Percentiles rank a stretch among this genome's conserved stretches.
Conservation (phyloP, 2,888 invertebrate species). For the Thalpophila matura region DNA sequence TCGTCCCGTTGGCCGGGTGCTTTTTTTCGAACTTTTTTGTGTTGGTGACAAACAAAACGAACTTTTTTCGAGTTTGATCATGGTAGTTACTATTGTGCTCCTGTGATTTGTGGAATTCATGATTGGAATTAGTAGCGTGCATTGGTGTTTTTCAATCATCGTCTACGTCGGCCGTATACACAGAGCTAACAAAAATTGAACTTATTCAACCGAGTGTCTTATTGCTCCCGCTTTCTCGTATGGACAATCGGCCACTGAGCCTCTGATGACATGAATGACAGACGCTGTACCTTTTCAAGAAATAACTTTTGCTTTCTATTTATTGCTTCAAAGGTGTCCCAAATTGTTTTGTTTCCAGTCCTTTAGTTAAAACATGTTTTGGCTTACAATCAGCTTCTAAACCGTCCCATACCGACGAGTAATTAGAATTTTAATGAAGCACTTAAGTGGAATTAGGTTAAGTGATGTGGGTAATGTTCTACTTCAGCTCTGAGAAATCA, state of each 20-base stretch:
- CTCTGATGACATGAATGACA: constrained; percentile 43
- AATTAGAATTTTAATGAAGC: constrained; percentile 46
- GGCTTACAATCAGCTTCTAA: constrained; percentile 25
- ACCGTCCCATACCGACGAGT: constrained; percentile 21
- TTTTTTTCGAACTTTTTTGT: constrained; percentile 80
- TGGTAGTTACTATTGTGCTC: constrained; percentile 78
- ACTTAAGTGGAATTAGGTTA: constrained; percentile 43
- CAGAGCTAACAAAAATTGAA: constrained; percentile 76
- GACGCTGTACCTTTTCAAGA: constrained; percentile 17
- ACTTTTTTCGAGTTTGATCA: constrained; percentile 71
- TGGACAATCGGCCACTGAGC: constrained; percentile 58
- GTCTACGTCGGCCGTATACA: constrained; percentile 62
- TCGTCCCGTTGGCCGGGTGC: constrained; percentile 78
- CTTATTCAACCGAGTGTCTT: constrained; percentile 71
- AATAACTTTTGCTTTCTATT: constrained; percentile 15
- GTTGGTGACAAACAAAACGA: constrained; percentile 75
- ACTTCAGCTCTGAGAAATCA: constrained; percentile 29
- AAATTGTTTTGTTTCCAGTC: constrained; percentile 10
- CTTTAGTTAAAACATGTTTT: constrained; percentile 27
- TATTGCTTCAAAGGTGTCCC: constrained; percentile 13
- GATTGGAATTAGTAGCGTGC: constrained; percentile 73
- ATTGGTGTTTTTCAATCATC: constrained; percentile 61
- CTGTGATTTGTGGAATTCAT: constrained; percentile 69
- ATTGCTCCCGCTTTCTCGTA: constrained; percentile 74
- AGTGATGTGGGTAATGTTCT: constrained; percentile 29